phyloP scores from a whole-genome alignment of 2,113 vertebrate species.

The Trogon melanurus region DNA sequence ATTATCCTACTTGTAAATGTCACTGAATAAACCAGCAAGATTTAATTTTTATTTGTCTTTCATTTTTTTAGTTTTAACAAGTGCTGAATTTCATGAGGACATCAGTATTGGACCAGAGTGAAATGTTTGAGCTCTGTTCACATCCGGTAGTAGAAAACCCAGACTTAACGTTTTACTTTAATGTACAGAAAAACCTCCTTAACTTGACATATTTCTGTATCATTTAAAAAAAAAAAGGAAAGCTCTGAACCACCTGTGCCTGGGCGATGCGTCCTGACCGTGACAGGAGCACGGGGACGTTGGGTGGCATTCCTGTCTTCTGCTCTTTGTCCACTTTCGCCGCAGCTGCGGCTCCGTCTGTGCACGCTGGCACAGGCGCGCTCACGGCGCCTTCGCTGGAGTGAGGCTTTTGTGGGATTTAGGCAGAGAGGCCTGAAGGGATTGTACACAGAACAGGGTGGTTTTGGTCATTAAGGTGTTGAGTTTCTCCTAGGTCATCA shows the following conservation, averaged over 20 bases:
- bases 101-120: background rate
- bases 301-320: background rate
- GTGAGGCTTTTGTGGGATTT: background rate
- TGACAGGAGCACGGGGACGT: background rate
- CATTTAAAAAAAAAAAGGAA: background rate
- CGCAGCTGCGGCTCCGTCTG: background rate
- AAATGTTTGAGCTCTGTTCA: background rate
- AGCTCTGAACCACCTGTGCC: background rate
- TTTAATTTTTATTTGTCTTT: background rate
- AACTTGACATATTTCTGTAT: background rate
- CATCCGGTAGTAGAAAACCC: background rate
- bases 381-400: fast-evolving
- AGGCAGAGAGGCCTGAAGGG: background rate
- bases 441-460: too few relatives aligned
- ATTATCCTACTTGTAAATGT: background rate
- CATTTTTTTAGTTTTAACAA: background rate
- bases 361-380: fast-evolving
- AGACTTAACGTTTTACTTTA: background rate
- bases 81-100: background rate
- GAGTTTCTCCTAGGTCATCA: background rate
- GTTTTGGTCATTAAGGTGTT: background rate
- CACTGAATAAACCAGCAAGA: background rate
- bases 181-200: background rate
- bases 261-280: background rate
- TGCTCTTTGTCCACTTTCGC: background rate